phyloP scores from a whole-genome alignment of 2,113 vertebrate species.

The Tragelaphus strepsiceros region DNA sequence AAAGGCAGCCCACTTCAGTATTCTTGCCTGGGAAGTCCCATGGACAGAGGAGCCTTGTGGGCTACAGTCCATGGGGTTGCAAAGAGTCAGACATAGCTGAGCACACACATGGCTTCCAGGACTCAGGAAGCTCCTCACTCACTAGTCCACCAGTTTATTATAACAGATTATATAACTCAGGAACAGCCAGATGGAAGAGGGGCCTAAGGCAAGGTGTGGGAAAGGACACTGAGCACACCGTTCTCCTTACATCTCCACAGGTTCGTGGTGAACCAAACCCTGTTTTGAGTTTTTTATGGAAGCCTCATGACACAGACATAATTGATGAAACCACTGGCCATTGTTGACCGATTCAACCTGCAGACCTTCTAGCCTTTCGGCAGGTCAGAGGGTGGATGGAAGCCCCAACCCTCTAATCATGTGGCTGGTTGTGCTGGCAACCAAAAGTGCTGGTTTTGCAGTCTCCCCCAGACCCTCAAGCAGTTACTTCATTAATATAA shows the following conservation, averaged over 20 bases:
- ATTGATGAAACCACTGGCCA: not conserved
- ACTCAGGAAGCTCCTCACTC: not conserved
- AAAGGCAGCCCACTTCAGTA: not conserved
- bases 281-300: too few species aligned
- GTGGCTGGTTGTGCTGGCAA: not conserved
- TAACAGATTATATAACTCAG: not conserved
- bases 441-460: too few species aligned
- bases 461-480: not conserved
- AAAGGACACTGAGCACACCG: not conserved
- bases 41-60: not conserved
- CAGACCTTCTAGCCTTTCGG: not conserved
- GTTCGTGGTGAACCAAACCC: not conserved
- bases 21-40: not conserved
- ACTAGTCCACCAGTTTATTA: not conserved
- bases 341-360: not conserved
- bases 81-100: not conserved
- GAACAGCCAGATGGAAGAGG: not conserved
- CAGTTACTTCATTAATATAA: not conserved
- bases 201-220: not conserved
- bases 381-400: not conserved
- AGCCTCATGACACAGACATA: not conserved
- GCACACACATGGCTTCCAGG: not conserved
- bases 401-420: not conserved
- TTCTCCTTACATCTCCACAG: not conserved
- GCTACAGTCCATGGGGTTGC: not conserved